Evolutionary conservation across 2,888 invertebrate genomes (phyloP), one percentile per base, ranked within the genome.

Genomic region (Saturnia japonica): DNA sequence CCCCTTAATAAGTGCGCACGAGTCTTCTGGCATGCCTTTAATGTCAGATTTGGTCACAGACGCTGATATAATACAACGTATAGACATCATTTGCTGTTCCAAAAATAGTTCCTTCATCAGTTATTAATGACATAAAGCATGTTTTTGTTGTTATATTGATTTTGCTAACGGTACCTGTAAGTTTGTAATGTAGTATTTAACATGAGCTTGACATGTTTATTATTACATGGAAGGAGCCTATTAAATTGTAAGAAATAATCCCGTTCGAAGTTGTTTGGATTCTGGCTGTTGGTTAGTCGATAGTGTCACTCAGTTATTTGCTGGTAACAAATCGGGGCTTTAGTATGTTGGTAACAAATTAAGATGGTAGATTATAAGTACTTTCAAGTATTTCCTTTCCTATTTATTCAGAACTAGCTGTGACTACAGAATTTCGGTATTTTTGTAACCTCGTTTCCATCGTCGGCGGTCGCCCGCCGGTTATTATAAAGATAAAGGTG

Each of bases 201-300:
- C 87, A 86, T 87, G 82, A 80, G 84, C 80, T 83, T 90, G 93
- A 92, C 93, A 92, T 92, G 91, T 92, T 93, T 93, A 93, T 93
- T 93, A 91, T 92, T 88, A 88, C 88, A 83, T 82, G 86, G 91
- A 90, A 90, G 88, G 85, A 87, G 86, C 88, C 91, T 91, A 91
- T 93, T 93, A 92, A 92, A 92, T 92, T 90, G 90, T 91, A 89
- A 85, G 87, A 85, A 85, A 85, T 92, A 92, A 92, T 91, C 91
- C 89, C 82, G 82, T 78, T 84, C 83, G 82, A 87, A 88, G 88
- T 88, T 88, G 89, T 90, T 91, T 88, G 88, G 88, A 40, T 89
- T 87, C 85, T 83, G 84, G 83, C 86, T 85, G 88, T 85, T 84
- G 80, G 80, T 82, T 78, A 78, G 77, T 76, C 78, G 81, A 84